Evolutionary conservation across 1,140 invertebrate genomes (phyloP).

Genomic region (Akabosia matsudoensis): DNA sequence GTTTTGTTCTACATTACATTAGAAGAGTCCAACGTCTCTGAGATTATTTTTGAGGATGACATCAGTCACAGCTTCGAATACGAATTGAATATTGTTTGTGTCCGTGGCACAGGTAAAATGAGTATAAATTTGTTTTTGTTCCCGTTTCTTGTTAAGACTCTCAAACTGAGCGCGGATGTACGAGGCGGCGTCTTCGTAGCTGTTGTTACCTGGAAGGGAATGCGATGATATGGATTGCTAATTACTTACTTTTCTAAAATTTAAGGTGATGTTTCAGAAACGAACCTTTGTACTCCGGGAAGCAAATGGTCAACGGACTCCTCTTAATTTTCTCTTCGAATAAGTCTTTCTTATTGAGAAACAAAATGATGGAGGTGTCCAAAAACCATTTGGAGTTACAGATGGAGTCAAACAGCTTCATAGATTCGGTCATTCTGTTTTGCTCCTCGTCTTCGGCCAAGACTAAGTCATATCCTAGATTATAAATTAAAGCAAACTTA

Average conservation of each 20-base stretch:
- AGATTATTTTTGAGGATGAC: constrained; percentile 91
- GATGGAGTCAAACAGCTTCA: constrained; percentile 94
- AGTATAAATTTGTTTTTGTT: constrained; percentile 86
- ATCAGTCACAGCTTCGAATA: constrained; percentile 87
- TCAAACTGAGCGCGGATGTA: constrained; percentile 89
- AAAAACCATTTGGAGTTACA: constrained; percentile 98
- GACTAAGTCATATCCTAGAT: constrained; percentile 68
- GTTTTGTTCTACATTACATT: constrained; percentile 48
- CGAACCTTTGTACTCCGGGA: constrained; percentile 85
- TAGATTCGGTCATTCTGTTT: constrained; percentile 85
- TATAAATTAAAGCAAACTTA: neutral
- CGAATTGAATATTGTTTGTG: constrained; percentile 86
- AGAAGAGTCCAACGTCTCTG: constrained; percentile 83
- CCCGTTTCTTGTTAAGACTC: constrained; percentile 77
- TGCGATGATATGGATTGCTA: constrained; percentile 13
- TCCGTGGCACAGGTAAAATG: constrained; percentile 91
- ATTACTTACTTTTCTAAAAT: neutral
- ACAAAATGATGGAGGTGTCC: constrained; percentile 95
- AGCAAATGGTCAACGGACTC: constrained; percentile 90
- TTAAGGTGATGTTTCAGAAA: constrained; percentile 30
- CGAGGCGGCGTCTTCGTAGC: constrained; percentile 78
- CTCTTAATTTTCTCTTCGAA: constrained; percentile 89
- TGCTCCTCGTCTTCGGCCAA: constrained; percentile 67
- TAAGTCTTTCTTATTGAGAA: constrained; percentile 95
- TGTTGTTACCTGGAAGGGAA: constrained; percentile 67